phyloP scores from a whole-genome alignment of 1,140 invertebrate species.

The Plodia interpunctella region DNA sequence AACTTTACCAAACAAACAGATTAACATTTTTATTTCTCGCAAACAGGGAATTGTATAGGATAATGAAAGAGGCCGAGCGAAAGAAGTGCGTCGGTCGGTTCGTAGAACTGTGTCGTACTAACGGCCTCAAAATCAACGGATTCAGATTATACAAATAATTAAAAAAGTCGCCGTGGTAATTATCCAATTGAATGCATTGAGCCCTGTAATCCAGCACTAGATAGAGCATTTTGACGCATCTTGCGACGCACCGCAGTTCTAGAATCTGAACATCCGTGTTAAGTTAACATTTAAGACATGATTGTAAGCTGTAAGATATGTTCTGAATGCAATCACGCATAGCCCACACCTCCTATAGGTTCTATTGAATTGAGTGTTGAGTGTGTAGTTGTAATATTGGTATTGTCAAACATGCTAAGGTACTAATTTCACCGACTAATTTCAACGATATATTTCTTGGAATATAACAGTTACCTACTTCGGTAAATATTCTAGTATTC shows the following conservation, averaged over 20 bases:
- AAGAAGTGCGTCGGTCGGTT: conserved; percentile 61
- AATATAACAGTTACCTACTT: too few relatives aligned
- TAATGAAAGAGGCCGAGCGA: conserved; percentile 64
- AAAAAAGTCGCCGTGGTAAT: conserved; percentile 44
- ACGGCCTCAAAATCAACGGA: conserved; percentile 43
- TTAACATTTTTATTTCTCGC: conserved; percentile 47
- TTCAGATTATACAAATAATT: conserved; percentile 58
- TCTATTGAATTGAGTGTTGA: not conserved
- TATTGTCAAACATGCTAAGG: too few relatives aligned
- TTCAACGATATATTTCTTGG: too few relatives aligned
- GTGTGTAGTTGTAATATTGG: too few relatives aligned
- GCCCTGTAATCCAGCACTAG: conserved; percentile 36
- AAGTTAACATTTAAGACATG: conserved; percentile 1
- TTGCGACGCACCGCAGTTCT: conserved; percentile 16
- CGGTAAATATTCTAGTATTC: too few relatives aligned
- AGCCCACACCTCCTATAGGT: not conserved
- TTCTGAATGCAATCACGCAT: conserved; percentile 43
- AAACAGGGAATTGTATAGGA: conserved; percentile 64
- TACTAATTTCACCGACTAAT: too few relatives aligned
- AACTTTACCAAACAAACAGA: conserved; percentile 10
- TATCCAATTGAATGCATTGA: conserved; percentile 31
- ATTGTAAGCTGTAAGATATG: conserved; percentile 27
- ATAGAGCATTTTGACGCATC: conserved; percentile 42
- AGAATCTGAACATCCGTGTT: not conserved
- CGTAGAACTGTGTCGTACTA: conserved; percentile 60